These are phyloP conservation scores for Thalassarche chlororhynchos DNA, from an alignment of 2,113 vertebrate species.

Conservation along the genomic window DNA sequence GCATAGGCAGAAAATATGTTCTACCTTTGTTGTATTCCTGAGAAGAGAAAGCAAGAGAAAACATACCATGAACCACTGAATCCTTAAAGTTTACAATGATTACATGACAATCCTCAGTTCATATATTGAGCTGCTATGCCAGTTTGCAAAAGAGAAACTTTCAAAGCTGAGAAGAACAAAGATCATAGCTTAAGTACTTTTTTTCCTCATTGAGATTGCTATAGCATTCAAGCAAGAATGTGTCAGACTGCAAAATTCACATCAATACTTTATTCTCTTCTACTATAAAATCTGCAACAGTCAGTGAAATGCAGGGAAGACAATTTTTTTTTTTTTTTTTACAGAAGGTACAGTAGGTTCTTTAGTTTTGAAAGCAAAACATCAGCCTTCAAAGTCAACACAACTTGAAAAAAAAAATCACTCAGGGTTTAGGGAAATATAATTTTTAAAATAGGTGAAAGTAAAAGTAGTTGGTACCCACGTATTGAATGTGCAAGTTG, in stretches of 20 bases:
- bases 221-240: neutral
- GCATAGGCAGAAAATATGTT: neutral
- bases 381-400: neutral
- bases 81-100: neutral
- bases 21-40: neutral
- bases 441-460: neutral
- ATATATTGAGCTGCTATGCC: neutral
- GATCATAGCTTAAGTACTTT: neutral
- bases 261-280: neutral
- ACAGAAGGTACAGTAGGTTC: neutral
- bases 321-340: neutral
- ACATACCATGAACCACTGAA: neutral
- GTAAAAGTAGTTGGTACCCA: neutral
- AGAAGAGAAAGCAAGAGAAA: neutral
- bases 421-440: neutral
- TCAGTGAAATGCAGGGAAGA: neutral
- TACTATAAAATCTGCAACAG: neutral
- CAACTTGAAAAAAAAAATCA: neutral
- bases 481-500: neutral
- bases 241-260: neutral
- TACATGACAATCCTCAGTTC: neutral
- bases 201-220: neutral
- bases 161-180: neutral
- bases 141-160: neutral
- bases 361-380: neutral